Evolutionary conservation across 2,797 vertebrate genomes (phyloP).

Genomic region (Squalus acanthias): DNA sequence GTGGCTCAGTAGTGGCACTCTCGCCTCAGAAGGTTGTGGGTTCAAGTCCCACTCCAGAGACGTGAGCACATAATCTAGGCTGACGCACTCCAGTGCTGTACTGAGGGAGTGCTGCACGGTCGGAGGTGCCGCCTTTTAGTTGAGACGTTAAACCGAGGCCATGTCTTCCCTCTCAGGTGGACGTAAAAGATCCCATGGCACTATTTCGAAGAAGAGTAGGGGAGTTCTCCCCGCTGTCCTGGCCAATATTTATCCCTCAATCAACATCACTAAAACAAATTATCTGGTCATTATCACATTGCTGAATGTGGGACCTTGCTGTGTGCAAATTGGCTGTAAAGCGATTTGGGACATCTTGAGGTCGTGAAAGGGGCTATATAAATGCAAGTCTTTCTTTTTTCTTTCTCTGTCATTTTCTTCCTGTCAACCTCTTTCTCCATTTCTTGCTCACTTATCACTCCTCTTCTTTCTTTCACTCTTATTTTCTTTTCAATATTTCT

Average conservation of each 20-base stretch:
- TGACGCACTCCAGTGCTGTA: background rate
- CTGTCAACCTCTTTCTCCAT: background rate
- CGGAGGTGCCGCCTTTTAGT: background rate
- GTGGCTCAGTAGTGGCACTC: background rate
- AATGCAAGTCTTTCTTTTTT: background rate
- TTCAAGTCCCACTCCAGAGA: background rate
- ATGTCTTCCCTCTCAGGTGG: background rate
- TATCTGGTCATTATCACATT: conserved; percentile 5
- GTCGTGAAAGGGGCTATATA: background rate
- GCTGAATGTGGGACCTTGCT: background rate
- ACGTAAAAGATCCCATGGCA: background rate
- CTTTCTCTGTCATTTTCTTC: background rate
- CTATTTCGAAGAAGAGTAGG: background rate
- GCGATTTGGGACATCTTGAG: background rate
- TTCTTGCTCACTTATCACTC: background rate
- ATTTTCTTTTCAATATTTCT: background rate
- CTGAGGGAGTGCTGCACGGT: background rate
- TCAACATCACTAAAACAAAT: background rate
- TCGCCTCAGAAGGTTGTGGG: background rate
- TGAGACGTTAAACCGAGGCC: background rate
- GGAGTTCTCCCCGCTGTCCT: background rate
- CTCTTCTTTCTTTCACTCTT: background rate
- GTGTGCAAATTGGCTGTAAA: background rate
- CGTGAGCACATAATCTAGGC: background rate
- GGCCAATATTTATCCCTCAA: background rate